Base-by-base conservation (phyloP, 1,140 invertebrate species). In the Drosophila quadrilineata region DNA sequence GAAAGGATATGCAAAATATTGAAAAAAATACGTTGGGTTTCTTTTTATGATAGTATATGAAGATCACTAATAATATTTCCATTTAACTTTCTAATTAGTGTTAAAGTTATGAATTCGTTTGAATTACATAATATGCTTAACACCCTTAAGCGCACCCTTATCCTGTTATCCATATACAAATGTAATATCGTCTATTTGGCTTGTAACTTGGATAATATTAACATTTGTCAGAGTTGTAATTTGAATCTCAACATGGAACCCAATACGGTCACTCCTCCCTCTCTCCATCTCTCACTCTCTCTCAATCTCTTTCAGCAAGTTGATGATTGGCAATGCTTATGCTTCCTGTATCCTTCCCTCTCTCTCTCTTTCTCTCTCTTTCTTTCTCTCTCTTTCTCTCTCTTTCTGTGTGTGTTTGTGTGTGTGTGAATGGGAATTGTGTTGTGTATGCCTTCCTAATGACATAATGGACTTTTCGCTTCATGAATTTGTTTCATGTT, bases 391-490 rank as follows among this genome's bases (percentile, higher is more conserved):
- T 60, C 60, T 46, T 28, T 28, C 52, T 24, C 57, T 56, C 49
- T 50, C 46, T 9, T n/a, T n/a, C n/a, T n/a, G n/a, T n/a, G n/a
- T n/a, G n/a, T n/a, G n/a, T n/a, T n/a, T n/a, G n/a, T n/a, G n/a
- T n/a, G 26, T 49, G 58, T 74, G 64, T 68, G 68, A 71, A 70
- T 60, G 63, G 43, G 41, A 73, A 77, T 85, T 75, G 67, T 85
- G n/a, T n/a, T n/a, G n/a, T n/a, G n/a, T n/a, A n/a, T n/a, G 60
- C 50, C 40, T 56, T 74, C 63, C 68, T 87, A 87, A 87, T 87
- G 77, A 75, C 72, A 87, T 87, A 87, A 87, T 87, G 77, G 59
- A 60, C 68, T 80, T 67, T 74, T 38, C 74, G 43, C 31, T 28
- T 21, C 28, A 52, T 58, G 59, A 41, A 43, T 54, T 65, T 24